Conservation (phyloP, 2,888 invertebrate genomes). For the Lasioglossum vierecki region DNA sequence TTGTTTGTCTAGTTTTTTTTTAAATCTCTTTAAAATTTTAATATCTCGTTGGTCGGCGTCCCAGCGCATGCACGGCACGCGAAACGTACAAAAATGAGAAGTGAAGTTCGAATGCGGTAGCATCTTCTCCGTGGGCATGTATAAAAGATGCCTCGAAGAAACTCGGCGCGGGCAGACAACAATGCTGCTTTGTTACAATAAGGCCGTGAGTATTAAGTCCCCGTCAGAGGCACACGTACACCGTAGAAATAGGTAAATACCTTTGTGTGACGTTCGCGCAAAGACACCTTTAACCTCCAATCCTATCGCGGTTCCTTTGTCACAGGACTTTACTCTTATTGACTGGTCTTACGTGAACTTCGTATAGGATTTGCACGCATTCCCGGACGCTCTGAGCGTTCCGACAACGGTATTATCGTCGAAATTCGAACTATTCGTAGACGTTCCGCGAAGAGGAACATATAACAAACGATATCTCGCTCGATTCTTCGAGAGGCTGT, state of each 20-base stretch:
- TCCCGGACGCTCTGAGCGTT: background rate
- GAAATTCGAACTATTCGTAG: background rate
- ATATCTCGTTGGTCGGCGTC: background rate
- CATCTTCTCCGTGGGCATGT: slow-evolving; percentile 9
- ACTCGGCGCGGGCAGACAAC: slow-evolving; percentile 14
- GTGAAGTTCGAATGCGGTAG: background rate
- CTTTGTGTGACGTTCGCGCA: slow-evolving; percentile 30
- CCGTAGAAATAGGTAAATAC: slow-evolving; percentile 37
- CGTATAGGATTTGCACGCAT: background rate
- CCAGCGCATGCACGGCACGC: background rate
- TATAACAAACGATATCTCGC: background rate
- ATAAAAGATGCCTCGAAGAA: slow-evolving; percentile 22
- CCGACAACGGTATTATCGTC: background rate
- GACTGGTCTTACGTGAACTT: slow-evolving; percentile 15
- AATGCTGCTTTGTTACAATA: slow-evolving; percentile 26
- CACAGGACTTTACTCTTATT: background rate
- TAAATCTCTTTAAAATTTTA: background rate
- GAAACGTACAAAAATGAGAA: background rate
- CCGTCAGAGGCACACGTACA: slow-evolving; percentile 25
- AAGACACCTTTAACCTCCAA: slow-evolving; percentile 36
- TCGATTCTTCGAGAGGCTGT: background rate
- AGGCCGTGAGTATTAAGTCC: slow-evolving; percentile 16
- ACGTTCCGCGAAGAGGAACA: background rate
- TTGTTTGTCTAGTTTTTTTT: background rate
- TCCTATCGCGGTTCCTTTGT: slow-evolving; percentile 43